Percentiles rank a stretch among this genome's conserved stretches.
Conservation (phyloP, 2,888 invertebrate genomes). For the Oegoconia quadripuncta region DNA sequence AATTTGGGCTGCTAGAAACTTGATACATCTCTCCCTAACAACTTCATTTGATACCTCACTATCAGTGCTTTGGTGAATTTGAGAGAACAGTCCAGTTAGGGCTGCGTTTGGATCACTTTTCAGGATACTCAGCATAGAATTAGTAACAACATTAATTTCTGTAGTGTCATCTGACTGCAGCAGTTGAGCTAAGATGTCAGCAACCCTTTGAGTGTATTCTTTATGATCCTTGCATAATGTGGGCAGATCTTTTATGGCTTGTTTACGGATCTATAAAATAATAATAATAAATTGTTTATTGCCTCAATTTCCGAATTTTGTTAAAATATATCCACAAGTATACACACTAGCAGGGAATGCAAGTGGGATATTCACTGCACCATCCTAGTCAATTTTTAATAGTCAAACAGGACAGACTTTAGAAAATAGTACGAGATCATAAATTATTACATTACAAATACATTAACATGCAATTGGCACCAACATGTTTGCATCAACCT, state of each 20-base stretch:
- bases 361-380: too few species aligned
- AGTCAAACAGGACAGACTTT: too few species aligned
- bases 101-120: conserved; percentile 85
- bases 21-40: conserved; percentile 91
- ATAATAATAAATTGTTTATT: too few species aligned
- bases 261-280: conserved; percentile 89
- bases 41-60: conserved; percentile 81
- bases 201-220: conserved; percentile 90
- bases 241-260: conserved; percentile 95
- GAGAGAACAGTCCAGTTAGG: conserved; percentile 75
- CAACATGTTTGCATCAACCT: too few species aligned
- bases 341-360: too few species aligned
- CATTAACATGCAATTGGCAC: too few species aligned
- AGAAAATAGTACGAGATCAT: too few species aligned
- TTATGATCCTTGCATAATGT: conserved; percentile 91
- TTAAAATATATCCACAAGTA: too few species aligned
- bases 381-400: too few species aligned
- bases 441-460: too few species aligned
- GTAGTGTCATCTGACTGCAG: conserved; percentile 91
- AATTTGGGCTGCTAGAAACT: conserved; percentile 91
- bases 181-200: conserved; percentile 94
- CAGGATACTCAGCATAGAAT: conserved; percentile 88
- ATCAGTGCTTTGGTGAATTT: conserved; percentile 73
- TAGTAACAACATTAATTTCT: conserved; percentile 91
- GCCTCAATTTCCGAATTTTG: conserved; percentile 6